Evolutionary conservation across 2,113 vertebrate genomes (phyloP).

Genomic region (Protobothrops flavoviridis): DNA sequence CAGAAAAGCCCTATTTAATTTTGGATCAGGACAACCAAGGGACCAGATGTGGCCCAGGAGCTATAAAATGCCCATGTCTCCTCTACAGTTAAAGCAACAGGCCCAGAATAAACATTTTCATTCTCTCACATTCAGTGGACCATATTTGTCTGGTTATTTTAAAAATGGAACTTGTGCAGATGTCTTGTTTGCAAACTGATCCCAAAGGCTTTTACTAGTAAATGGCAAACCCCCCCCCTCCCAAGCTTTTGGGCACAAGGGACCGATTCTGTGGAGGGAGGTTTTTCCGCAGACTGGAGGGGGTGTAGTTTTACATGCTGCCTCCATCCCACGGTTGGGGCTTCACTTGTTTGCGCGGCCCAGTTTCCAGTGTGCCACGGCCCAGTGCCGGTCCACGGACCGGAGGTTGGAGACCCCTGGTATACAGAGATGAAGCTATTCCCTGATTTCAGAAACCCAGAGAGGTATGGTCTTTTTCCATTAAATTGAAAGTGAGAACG

Average conservation of each 20-base stretch:
- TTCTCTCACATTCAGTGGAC: not conserved
- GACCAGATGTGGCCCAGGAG: not conserved
- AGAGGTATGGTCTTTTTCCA: not conserved
- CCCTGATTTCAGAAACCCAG: slow-evolving; percentile 27
- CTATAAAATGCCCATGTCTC: not conserved
- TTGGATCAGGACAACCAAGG: not conserved
- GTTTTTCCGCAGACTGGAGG: no score
- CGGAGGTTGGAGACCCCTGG: no score
- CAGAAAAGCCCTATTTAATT: not conserved
- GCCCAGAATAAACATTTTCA: fast-evolving
- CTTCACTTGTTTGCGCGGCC: no score
- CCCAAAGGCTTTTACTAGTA: not conserved
- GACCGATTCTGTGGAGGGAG: no score
- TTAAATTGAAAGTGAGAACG: not conserved
- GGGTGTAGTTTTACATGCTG: no score
- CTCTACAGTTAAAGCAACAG: not conserved
- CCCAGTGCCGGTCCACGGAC: no score
- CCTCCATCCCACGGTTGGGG: no score
- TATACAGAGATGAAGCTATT: slow-evolving; percentile 5
- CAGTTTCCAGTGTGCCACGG: no score
- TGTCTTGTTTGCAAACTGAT: fast-evolving
- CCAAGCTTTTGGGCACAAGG: no score
- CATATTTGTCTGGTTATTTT: fast-evolving
- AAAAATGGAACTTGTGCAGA: not conserved
- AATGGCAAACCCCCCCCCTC: no score